Conservation (phyloP, 2,797 vertebrate genomes). For the Acanthurus leucopareius region DNA sequence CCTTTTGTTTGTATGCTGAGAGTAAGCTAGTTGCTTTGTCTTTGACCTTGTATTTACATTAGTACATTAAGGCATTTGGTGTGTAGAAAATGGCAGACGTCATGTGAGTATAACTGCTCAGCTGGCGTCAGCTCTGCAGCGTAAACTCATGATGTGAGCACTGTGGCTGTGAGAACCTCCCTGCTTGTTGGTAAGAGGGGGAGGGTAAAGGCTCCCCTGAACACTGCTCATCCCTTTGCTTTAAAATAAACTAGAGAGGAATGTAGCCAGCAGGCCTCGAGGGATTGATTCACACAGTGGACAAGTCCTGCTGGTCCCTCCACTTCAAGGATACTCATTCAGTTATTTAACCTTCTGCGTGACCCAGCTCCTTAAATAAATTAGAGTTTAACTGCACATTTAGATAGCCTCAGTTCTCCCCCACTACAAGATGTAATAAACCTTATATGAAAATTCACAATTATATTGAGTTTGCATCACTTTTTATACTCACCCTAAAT, state of each 20-base stretch:
- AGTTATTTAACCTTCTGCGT: slow-evolving; percentile 46
- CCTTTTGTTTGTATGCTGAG: not conserved
- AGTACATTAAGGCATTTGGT: slow-evolving; percentile 6
- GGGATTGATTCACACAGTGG: slow-evolving; percentile 68
- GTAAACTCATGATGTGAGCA: slow-evolving; percentile 51
- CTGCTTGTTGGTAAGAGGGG: slow-evolving; percentile 56
- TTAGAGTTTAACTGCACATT: slow-evolving; percentile 26
- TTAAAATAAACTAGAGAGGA: slow-evolving; percentile 85
- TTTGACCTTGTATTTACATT: not conserved
- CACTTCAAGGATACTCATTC: slow-evolving; percentile 43
- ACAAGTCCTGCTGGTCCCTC: slow-evolving; percentile 51
- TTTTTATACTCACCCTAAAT: not conserved
- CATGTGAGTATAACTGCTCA: slow-evolving; percentile 50
- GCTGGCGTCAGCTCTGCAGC: slow-evolving; percentile 47
- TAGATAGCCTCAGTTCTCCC: not conserved
- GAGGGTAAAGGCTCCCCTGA: slow-evolving; percentile 59
- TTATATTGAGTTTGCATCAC: not conserved
- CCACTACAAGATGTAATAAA: too few relatives aligned
- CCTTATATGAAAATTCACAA: not conserved
- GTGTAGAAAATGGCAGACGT: slow-evolving; percentile 31
- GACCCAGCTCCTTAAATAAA: slow-evolving; percentile 34
- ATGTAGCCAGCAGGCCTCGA: slow-evolving; percentile 71
- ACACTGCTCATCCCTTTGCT: slow-evolving; percentile 78
- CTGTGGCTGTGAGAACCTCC: slow-evolving; percentile 58
- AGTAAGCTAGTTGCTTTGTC: not conserved